Conservation (phyloP, 2,113 vertebrate species). For the Myrmecophaga tridactyla region DNA sequence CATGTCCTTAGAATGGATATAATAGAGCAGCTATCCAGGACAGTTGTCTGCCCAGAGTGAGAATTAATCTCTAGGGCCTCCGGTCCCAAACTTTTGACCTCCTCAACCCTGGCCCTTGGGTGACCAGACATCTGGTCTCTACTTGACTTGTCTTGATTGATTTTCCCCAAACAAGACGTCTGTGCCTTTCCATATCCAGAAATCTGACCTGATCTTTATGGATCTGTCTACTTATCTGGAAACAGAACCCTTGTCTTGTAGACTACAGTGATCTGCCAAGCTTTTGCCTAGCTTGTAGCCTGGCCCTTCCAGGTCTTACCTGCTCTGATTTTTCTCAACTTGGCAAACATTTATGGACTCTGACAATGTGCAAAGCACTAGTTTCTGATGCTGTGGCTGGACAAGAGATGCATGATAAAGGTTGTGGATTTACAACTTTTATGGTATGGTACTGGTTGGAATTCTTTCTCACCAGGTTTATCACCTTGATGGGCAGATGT, state of each 20-base stretch:
- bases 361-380: accelerated
- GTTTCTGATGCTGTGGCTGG: neutral
- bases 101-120: no score
- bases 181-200: neutral
- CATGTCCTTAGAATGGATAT: accelerated
- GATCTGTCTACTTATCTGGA: accelerated
- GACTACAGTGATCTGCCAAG: neutral
- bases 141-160: neutral
- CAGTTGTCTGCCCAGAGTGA: accelerated
- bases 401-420: neutral
- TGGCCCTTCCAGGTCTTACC: neutral
- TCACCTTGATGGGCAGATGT: neutral
- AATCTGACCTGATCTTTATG: accelerated
- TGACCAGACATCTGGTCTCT: neutral
- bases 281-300: accelerated
- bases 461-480: accelerated
- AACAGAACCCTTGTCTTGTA: neutral
- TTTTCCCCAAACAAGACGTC: neutral
- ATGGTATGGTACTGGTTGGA: accelerated
- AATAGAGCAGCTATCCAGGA: no score
- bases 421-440: neutral
- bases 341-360: neutral
- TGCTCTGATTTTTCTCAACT: neutral
- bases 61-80: accelerated
- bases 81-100: no score